These are phyloP conservation scores for Albula goreensis DNA, from an alignment of 2,113 vertebrate species.

Conservation along the genomic window DNA sequence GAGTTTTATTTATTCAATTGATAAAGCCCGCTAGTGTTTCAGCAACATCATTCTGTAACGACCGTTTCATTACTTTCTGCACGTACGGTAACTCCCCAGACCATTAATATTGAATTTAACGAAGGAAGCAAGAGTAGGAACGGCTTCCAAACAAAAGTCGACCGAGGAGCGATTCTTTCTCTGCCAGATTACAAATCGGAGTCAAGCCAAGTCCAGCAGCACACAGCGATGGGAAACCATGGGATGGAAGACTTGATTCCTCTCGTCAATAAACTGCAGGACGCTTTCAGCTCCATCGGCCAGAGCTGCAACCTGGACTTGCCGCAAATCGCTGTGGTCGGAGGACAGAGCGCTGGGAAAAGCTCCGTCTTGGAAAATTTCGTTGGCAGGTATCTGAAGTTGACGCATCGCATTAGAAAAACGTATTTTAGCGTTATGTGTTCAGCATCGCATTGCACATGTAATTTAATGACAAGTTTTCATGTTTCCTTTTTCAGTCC, in stretches of 20 bases:
- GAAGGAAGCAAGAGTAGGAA: neutral
- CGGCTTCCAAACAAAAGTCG: neutral
- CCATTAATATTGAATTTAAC: no score
- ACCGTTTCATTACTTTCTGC: neutral
- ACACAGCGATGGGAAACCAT: constrained; percentile 86
- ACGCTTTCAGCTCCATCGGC: constrained; percentile 95
- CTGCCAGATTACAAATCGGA: constrained; percentile 7
- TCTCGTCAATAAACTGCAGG: constrained; percentile 94
- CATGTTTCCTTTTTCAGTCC: neutral
- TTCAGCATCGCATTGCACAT: neutral
- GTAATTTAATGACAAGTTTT: neutral
- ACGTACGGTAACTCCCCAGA: neutral
- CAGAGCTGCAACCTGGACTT: constrained; percentile 93
- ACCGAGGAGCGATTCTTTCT: neutral
- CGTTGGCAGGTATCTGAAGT: constrained; percentile 81
- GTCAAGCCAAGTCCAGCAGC: constrained; percentile 38
- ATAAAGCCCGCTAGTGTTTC: neutral
- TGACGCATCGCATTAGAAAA: neutral
- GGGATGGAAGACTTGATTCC: constrained; percentile 97
- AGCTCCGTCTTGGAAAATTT: constrained; percentile 96
- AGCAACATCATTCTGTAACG: neutral
- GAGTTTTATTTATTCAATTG: constrained; percentile 39
- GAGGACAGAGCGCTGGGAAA: constrained; percentile 94
- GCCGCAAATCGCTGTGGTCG: constrained; percentile 95
- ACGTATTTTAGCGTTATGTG: neutral